Conservation (phyloP, 2,888 invertebrate species). For the Ophion ventricosus region DNA sequence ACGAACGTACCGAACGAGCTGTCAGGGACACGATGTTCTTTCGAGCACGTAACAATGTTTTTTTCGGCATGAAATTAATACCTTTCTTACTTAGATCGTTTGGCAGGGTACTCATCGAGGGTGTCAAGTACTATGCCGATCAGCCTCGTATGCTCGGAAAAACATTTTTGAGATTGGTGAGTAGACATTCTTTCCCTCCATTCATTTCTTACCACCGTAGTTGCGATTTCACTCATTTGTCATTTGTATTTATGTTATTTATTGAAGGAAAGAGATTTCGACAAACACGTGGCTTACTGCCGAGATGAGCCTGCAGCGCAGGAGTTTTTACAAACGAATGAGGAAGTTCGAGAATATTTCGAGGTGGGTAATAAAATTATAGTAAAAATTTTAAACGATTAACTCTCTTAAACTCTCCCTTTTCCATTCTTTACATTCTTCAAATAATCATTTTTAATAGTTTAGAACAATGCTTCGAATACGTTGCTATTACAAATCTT, state of each 20-base stretch:
- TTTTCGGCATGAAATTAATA: slow-evolving; percentile 81
- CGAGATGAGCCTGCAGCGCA: slow-evolving; percentile 93
- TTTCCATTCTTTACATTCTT: background rate
- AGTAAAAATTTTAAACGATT: background rate
- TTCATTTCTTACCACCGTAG: background rate
- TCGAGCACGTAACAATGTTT: slow-evolving; percentile 78
- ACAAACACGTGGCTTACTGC: slow-evolving; percentile 96
- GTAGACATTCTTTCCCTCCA: slow-evolving; percentile 63
- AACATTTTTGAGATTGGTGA: slow-evolving; percentile 92
- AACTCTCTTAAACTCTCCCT: too few relatives aligned
- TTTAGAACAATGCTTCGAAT: background rate
- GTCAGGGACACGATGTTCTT: slow-evolving; percentile 32
- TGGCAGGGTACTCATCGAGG: slow-evolving; percentile 93
- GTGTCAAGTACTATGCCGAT: slow-evolving; percentile 95
- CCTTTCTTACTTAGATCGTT: slow-evolving; percentile 83
- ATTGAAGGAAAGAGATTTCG: slow-evolving; percentile 93
- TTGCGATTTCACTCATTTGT: background rate
- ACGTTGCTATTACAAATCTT: background rate
- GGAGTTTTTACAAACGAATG: slow-evolving; percentile 89
- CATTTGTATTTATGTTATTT: slow-evolving; percentile 25
- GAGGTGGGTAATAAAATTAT: slow-evolving; percentile 86
- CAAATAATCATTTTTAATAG: background rate
- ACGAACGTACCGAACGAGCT: slow-evolving; percentile 24
- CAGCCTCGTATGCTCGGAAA: slow-evolving; percentile 95
- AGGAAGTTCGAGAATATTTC: slow-evolving; percentile 90